Base-by-base conservation (phyloP, 2,888 invertebrate species). In the Seira sanloemensis region DNA sequence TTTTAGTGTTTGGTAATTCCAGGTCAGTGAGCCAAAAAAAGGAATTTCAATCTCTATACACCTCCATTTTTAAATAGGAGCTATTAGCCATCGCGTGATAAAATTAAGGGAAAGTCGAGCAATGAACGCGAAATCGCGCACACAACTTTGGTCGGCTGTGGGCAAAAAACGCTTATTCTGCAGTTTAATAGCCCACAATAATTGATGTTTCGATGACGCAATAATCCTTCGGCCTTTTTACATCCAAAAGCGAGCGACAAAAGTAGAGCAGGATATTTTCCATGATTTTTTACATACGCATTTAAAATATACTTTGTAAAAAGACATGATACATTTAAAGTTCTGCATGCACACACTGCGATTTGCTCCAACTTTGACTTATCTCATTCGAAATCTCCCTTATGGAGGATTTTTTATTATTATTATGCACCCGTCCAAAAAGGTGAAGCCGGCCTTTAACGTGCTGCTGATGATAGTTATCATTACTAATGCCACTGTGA, bases 391-490 rank as follows among this genome's bases (percentile, higher is more conserved):
- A 24, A 69, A 58, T 50, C 50, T 50, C n/a, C n/a, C n/a, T 50
- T 50, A n/a, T 12, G 16, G 16, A 50, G 16, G 16, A 50, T 50
- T 50, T 12, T 50, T 37, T 37, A 37, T n/a, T n/a, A n/a, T n/a
- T n/a, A 50, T n/a, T 18, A 50, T 50, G 50, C 50, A 50, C 50
- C 2, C 12, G 50, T 50, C 50, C 54, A 65, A 26, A 25, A 54
- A 24, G 67, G 46, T 65, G 24, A 23, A 72, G 79, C 62, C 26
- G n/a, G 78, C 50, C 21, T 50, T 50, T 72, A 72, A 79, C 79
- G 79, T 79, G 79, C 66, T 23, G 79, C 72, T 79, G 79, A 71
- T 71, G 71, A 73, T 73, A 50, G 50, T 50, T 27, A 73, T 79
- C 78, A 78, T 78, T 50, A 78, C 72, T 50, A 50, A 50, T 50